Conservation (phyloP, 2,113 vertebrate genomes). For the Amphilophus citrinellus region DNA sequence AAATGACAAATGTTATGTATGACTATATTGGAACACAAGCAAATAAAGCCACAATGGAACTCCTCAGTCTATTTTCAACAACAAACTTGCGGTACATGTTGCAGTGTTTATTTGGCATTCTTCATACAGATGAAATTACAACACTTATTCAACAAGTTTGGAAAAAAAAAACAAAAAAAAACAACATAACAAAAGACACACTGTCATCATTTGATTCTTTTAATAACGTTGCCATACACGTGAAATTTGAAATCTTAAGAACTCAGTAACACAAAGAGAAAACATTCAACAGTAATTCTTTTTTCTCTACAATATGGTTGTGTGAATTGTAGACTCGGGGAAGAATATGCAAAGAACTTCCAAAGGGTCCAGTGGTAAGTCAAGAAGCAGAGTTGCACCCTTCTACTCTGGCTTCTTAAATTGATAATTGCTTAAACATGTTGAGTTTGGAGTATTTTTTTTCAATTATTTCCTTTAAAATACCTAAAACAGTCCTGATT, state of each 20-base stretch:
- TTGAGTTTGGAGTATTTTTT: background rate
- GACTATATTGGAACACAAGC: background rate
- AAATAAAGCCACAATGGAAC: background rate
- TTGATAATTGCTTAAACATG: background rate
- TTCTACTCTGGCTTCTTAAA: background rate
- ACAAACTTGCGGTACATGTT: slow-evolving; percentile 39
- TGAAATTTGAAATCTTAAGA: slow-evolving; percentile 48
- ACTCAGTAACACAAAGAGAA: slow-evolving; percentile 76
- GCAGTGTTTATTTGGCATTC: slow-evolving; percentile 76
- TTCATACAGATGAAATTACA: slow-evolving; percentile 71
- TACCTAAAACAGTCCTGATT: background rate
- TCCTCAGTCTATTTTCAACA: background rate
- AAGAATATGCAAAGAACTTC: slow-evolving; percentile 29
- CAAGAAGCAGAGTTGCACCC: slow-evolving; percentile 39
- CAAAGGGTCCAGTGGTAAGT: slow-evolving; percentile 32
- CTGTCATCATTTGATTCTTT: slow-evolving; percentile 66
- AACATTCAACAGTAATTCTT: slow-evolving; percentile 63
- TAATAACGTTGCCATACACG: slow-evolving; percentile 74
- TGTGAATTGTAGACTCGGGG: slow-evolving; percentile 28
- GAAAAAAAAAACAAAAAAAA: slow-evolving; percentile 38
- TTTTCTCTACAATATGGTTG: slow-evolving; percentile 8
- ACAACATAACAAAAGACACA: slow-evolving; percentile 51
- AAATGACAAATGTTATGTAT: background rate
- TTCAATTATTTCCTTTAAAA: background rate
- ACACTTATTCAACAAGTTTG: slow-evolving; percentile 49